A percentile compares a stretch with the other conserved stretches of the same genome.
Conservation (phyloP, 2,113 vertebrate genomes). For the Drymodes brunneopygia region DNA sequence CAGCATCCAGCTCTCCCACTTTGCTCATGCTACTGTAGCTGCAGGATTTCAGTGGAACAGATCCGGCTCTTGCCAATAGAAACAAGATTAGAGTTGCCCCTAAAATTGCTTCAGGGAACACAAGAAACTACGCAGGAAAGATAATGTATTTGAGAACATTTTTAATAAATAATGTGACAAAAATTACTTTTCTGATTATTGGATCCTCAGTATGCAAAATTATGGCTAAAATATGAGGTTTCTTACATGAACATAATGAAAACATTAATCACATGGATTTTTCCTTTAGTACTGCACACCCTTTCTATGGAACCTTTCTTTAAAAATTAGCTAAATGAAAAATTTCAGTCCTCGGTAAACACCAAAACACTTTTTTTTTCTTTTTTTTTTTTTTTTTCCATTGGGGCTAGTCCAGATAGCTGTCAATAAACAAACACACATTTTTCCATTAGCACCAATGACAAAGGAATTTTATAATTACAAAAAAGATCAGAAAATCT, state of each 20-base stretch:
- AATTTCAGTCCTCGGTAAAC: slow-evolving; percentile 72
- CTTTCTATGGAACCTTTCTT: slow-evolving; percentile 73
- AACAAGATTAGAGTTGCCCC: neutral
- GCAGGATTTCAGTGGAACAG: neutral
- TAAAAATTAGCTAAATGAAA: slow-evolving; percentile 76
- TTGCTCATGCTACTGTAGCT: neutral
- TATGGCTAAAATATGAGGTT: slow-evolving; percentile 85
- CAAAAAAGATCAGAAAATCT: slow-evolving; percentile 71
- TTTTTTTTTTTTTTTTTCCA: slow-evolving; percentile 37
- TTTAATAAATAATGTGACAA: slow-evolving; percentile 91
- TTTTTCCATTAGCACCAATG: slow-evolving; percentile 80
- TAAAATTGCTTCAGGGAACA: slow-evolving; percentile 21
- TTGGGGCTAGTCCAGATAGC: slow-evolving; percentile 72
- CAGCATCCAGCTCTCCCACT: neutral
- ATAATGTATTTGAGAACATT: slow-evolving; percentile 83
- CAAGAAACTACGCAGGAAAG: slow-evolving; percentile 59
- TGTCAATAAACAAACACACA: slow-evolving; percentile 71
- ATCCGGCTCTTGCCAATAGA: neutral
- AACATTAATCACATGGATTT: slow-evolving; percentile 82
- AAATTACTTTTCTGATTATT: slow-evolving; percentile 86
- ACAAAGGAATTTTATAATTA: slow-evolving; percentile 70
- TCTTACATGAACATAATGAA: slow-evolving; percentile 86
- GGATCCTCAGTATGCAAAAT: slow-evolving; percentile 86
- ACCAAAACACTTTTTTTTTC: slow-evolving; percentile 65
- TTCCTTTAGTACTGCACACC: slow-evolving; percentile 76